Percentiles rank a stretch among this genome's conserved stretches.
These are phyloP conservation scores for Rhizoglyphus robini DNA, from an alignment of 1,140 invertebrate species.

Conservation along the genomic window DNA sequence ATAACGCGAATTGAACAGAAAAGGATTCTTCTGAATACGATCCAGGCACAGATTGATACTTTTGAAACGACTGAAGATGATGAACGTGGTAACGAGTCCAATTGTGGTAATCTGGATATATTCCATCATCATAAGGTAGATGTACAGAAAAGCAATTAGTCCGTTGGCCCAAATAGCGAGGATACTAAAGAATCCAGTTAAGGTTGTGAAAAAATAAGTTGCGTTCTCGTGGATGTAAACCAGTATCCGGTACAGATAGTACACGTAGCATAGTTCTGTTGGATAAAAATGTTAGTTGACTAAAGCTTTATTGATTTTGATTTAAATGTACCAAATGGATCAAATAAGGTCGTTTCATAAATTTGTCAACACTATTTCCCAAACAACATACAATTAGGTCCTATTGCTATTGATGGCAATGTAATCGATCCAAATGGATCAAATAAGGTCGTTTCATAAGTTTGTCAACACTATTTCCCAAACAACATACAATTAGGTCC, in stretches of 20 bases:
- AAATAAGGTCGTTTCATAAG: no score
- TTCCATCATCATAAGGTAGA: background rate
- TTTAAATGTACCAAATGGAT: no score
- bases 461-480: no score
- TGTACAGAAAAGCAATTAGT: background rate
- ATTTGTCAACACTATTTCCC: no score
- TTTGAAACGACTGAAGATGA: background rate
- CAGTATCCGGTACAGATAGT: background rate
- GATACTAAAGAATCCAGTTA: background rate
- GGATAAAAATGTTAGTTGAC: no score
- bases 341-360: no score
- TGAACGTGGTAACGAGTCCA: background rate
- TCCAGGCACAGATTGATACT: background rate
- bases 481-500: no score
- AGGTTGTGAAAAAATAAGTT: background rate
- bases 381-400: no score
- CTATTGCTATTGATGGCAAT: no score
- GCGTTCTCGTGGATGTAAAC: background rate
- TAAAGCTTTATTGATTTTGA: no score
- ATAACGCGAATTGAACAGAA: background rate
- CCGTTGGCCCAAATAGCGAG: background rate
- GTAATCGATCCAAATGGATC: no score
- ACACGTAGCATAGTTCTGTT: background rate
- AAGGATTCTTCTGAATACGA: background rate
- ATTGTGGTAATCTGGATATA: background rate